Evolutionary conservation across 2,888 invertebrate species (phyloP), one percentile per base, ranked within the genome.

Genomic region (Plebejus argus): DNA sequence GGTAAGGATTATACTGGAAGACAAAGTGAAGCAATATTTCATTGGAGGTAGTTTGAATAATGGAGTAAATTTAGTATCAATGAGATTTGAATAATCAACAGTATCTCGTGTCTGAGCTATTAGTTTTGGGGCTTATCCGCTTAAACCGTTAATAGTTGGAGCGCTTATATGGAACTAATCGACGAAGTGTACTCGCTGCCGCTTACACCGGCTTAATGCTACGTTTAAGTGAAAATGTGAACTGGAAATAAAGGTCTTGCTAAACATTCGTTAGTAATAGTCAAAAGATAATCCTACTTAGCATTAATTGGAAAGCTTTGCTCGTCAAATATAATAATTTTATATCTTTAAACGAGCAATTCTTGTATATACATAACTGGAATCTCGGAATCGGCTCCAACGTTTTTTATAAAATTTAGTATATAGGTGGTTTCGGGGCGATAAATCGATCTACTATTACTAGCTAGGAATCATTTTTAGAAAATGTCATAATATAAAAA

Each of bases 81-180:
- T 82, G 78, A 79, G 79, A 78, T 80, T 71, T 58, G 70, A 79
- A 71, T 79, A 80, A 86, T 86, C 86, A 87, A 85, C 86, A 88
- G 84, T 85, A 86, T 86, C 79, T 81, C 88, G 85, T 87, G 88
- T 86, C 88, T 86, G 84, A 87, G 82, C 85, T 84, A 83, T 84
- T 86, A 89, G 88, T 89, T 86, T 85, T 81, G 84, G 83, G 85
- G 87, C 85, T 90, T 88, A 89, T 85, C 86, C 82, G 81, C 79
- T 83, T 85, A 86, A 89, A 89, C 88, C 88, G 89, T 89, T 86
- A 87, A 88, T 88, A 88, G 88, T 88, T 85, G 85, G 84, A 86
- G 84, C 84, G 85, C 86, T 89, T 87, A 87, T 86, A 85, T 85
- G 86, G 88, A 88, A 89, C 89, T 90, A 89, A 88, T 87, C 84